Evolutionary conservation across 1,140 invertebrate species (phyloP).

Genomic region (Lerema accius): DNA sequence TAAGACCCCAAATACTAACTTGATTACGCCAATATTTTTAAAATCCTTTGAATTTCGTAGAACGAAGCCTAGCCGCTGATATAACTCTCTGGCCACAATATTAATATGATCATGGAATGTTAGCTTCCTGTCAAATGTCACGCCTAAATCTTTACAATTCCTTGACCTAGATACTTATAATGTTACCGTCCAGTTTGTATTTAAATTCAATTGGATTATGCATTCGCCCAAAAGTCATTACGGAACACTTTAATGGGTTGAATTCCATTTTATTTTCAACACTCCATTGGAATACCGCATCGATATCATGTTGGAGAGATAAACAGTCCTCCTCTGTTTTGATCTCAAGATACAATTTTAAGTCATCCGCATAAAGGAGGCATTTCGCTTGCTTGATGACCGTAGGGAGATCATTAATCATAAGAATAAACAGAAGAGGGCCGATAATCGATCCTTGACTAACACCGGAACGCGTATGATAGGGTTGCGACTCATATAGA

Average conservation of each 20-base stretch:
- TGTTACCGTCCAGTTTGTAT: not conserved
- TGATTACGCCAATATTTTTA: not conserved
- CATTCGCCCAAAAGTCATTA: conserved; percentile 1
- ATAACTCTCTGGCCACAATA: not conserved
- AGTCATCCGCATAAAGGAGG: no score
- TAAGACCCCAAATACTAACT: not conserved
- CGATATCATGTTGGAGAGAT: not conserved
- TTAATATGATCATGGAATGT: conserved; percentile 2
- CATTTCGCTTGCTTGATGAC: not conserved
- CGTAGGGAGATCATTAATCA: not conserved
- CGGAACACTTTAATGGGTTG: not conserved
- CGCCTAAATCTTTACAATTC: not conserved
- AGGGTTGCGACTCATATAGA: not conserved
- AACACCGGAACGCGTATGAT: conserved; percentile 5
- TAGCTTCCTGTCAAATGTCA: not conserved
- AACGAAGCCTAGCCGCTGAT: not conserved
- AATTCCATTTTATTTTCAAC: not conserved
- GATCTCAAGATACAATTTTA: not conserved
- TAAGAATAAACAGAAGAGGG: not conserved
- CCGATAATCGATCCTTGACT: not conserved
- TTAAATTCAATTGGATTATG: conserved; percentile 1
- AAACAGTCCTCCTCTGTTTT: not conserved
- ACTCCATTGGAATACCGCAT: not conserved
- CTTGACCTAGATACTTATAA: not conserved
- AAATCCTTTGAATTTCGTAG: conserved; percentile 4